These are phyloP conservation scores for Pelobates fuscus DNA, from an alignment of 2,113 vertebrate genomes.

Conservation along the genomic window DNA sequence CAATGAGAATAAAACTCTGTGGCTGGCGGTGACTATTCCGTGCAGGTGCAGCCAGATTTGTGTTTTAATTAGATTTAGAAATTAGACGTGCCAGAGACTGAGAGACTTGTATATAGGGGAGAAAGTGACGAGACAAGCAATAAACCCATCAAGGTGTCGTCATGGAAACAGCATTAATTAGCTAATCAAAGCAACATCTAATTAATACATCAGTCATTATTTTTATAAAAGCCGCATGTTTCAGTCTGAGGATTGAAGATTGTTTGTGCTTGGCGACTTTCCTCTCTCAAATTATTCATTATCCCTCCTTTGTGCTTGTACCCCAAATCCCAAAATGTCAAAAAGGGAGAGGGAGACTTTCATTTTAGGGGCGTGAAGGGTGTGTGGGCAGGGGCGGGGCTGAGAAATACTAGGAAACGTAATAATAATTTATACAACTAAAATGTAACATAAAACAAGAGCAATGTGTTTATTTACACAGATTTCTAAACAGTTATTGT, in stretches of 20 bases:
- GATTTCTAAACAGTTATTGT: too few relatives aligned
- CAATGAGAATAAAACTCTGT: too few relatives aligned
- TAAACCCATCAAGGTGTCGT: not conserved
- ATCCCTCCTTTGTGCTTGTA: too few relatives aligned
- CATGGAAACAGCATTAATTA: conserved; percentile 40
- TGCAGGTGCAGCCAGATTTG: not conserved
- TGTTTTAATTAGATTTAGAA: conserved; percentile 21
- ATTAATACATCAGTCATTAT: conserved; percentile 21
- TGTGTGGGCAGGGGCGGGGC: too few relatives aligned
- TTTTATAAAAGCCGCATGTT: not conserved
- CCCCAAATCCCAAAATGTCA: too few relatives aligned
- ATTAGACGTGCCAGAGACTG: not conserved
- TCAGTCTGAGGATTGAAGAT: not conserved
- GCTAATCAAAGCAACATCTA: conserved; percentile 17
- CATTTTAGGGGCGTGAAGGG: too few relatives aligned
- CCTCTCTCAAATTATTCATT: not conserved
- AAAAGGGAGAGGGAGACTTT: too few relatives aligned
- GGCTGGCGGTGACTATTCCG: not conserved
- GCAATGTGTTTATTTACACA: too few relatives aligned
- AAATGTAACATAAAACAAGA: too few relatives aligned
- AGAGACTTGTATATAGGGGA: not conserved
- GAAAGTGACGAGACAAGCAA: not conserved
- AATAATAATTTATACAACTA: too few relatives aligned
- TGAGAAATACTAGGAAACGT: too few relatives aligned
- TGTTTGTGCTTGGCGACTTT: not conserved